These are phyloP conservation scores for Empis livida DNA, from an alignment of 2,888 invertebrate genomes.

Conservation along the genomic window DNA sequence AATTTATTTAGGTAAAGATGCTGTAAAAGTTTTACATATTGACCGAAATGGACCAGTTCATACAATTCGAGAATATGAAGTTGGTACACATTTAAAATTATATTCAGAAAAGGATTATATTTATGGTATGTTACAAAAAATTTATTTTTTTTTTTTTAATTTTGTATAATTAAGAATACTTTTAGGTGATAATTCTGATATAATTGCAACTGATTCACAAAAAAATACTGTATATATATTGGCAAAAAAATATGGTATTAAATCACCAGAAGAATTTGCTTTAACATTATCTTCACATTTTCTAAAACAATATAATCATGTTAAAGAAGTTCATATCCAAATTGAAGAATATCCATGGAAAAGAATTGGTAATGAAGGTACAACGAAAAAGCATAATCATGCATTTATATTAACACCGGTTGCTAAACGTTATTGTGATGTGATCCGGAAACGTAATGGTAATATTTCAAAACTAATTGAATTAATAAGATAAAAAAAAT, in stretches of 20 bases:
- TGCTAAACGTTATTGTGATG: slow-evolving; percentile 53
- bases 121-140: slow-evolving; percentile 25
- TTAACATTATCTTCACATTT: slow-evolving; percentile 62
- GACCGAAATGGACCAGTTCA: slow-evolving; percentile 52
- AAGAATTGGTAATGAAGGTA: slow-evolving; percentile 42
- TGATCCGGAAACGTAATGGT: slow-evolving; percentile 55
- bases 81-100: slow-evolving; percentile 55
- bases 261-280: slow-evolving; percentile 65
- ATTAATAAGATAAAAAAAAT: slow-evolving; percentile 20
- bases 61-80: slow-evolving; percentile 61
- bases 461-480: no score
- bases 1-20: slow-evolving; percentile 46
- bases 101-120: slow-evolving; percentile 58
- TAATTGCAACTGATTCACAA: slow-evolving; percentile 71
- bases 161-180: slow-evolving; percentile 2
- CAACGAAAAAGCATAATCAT: slow-evolving; percentile 51
- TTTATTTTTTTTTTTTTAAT: background rate
- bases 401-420: slow-evolving; percentile 61
- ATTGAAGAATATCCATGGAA: slow-evolving; percentile 69
- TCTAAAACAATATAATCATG: slow-evolving; percentile 60
- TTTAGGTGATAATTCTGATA: slow-evolving; percentile 58
- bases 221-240: slow-evolving; percentile 70
- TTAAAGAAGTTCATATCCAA: slow-evolving; percentile 52
- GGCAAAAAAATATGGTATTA: slow-evolving; percentile 64
- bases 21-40: slow-evolving; percentile 60